Evolutionary conservation across 2,113 vertebrate genomes (phyloP), one percentile per base, ranked within the genome.

Genomic region (Pongo abelii): DNA sequence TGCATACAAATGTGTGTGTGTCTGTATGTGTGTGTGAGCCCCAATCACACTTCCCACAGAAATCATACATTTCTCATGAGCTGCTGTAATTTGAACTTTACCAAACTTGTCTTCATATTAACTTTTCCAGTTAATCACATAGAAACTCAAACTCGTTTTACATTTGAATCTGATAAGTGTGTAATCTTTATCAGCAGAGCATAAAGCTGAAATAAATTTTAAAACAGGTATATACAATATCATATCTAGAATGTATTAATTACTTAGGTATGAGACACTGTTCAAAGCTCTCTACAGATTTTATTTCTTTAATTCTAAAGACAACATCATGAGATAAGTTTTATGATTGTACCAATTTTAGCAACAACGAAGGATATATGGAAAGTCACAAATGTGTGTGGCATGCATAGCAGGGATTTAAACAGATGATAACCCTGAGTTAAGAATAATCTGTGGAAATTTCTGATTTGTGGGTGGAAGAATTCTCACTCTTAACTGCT

Each of bases 111-210:
- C 8, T 43, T 40, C 2, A 52, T 84, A 17, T 13, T 89, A 59
- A 6, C 87, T 38, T 94, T 95, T 78, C n/a, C 3, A 92, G 40
- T 77, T 88, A 75, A 69, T 92, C 59, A 83, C 14, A 64, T 72
- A 84, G 11, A 93, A 86, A 59, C 52, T 93, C 40, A 95, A 40
- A 94, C 32, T 43, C 43, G 23, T 83, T 67, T 94, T 48, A 83
- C 72, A 91, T 74, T 80, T 97, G 81, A 50, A 93, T 70, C 84
- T 94, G 80, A 25, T 84, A 30, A 27, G 35, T 86, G 14, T 38
- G 18, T 64, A 91, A 91, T 25, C 67, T 94, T 78, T 38, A 80
- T 38, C 35, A 74, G 46, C 25, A 72, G 3, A 81, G 70, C 50
- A 52, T 55, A 38, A 95, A 38, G 85, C 23, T 59, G 48, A 96